Conservation (phyloP, 2,113 vertebrate species). For the Halichoerus grypus region DNA sequence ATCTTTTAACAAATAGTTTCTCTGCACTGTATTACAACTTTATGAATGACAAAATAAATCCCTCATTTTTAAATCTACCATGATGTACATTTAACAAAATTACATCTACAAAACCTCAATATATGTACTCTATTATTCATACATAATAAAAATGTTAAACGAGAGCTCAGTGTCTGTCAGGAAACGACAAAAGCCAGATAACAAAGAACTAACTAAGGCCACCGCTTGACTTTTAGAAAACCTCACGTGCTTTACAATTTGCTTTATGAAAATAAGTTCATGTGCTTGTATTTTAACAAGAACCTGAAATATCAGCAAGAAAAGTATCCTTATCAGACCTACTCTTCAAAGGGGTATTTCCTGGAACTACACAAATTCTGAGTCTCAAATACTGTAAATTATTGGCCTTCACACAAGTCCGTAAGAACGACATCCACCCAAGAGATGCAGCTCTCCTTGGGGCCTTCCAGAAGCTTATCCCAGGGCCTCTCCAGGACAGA, state of each 20-base stretch:
- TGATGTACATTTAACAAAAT: conserved; percentile 88
- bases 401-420: background rate
- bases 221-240: conserved; percentile 73
- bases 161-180: conserved; percentile 82
- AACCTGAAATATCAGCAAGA: background rate
- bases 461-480: background rate
- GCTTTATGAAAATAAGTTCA: background rate
- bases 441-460: background rate
- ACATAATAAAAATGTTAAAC: conserved; percentile 89
- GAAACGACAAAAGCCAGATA: conserved; percentile 87
- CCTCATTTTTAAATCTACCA: conserved; percentile 90
- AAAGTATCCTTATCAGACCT: background rate
- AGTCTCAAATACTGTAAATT: background rate
- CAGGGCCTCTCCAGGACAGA: background rate
- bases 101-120: conserved; percentile 87
- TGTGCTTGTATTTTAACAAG: background rate
- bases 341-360: background rate
- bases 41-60: conserved; percentile 93
- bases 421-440: background rate
- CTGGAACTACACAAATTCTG: background rate
- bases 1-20: conserved; percentile 95
- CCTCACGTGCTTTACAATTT: background rate
- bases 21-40: conserved; percentile 90
- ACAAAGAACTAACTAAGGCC: conserved; percentile 82
- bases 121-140: conserved; percentile 87